phyloP scores from a whole-genome alignment of 1,140 invertebrate genomes.

The Copidosoma floridanum region DNA sequence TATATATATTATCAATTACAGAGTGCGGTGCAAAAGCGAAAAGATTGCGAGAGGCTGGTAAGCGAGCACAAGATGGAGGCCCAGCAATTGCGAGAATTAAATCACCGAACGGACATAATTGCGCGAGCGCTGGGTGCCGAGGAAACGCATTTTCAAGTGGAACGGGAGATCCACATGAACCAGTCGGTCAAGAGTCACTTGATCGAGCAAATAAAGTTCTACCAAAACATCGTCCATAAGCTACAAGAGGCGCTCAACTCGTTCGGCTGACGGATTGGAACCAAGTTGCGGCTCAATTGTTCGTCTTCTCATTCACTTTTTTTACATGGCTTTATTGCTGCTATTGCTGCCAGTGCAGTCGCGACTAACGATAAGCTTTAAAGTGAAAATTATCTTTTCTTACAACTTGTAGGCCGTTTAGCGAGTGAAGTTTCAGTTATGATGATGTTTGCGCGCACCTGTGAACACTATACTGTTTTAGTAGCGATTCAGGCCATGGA shows the following conservation, averaged over 20 bases:
- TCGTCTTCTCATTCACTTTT: too few relatives aligned
- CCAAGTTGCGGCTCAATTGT: too few relatives aligned
- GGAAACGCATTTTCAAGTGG: constrained; percentile 87
- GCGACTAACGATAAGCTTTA: too few relatives aligned
- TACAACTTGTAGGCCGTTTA: too few relatives aligned
- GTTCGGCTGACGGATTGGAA: too few relatives aligned
- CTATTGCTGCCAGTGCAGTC: too few relatives aligned
- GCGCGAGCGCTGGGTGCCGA: constrained; percentile 91
- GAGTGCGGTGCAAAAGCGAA: constrained; percentile 83
- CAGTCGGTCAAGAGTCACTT: constrained; percentile 83
- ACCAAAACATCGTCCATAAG: constrained; percentile 76
- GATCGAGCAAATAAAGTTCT: constrained; percentile 86
- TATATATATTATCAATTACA: constrained; percentile 44
- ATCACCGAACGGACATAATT: constrained; percentile 82
- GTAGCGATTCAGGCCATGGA: too few relatives aligned
- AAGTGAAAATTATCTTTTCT: too few relatives aligned
- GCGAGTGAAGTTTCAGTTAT: too few relatives aligned
- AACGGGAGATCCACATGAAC: constrained; percentile 84
- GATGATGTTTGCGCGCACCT: too few relatives aligned
- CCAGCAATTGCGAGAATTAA: constrained; percentile 75
- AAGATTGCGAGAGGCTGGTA: constrained; percentile 80
- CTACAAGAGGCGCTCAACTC: constrained; percentile 61
- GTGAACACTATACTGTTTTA: too few relatives aligned
- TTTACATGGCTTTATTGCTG: too few relatives aligned
- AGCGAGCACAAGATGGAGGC: constrained; percentile 82